These are phyloP conservation scores for Beris chalybata DNA, from an alignment of 2,888 invertebrate species.

Conservation along the genomic window DNA sequence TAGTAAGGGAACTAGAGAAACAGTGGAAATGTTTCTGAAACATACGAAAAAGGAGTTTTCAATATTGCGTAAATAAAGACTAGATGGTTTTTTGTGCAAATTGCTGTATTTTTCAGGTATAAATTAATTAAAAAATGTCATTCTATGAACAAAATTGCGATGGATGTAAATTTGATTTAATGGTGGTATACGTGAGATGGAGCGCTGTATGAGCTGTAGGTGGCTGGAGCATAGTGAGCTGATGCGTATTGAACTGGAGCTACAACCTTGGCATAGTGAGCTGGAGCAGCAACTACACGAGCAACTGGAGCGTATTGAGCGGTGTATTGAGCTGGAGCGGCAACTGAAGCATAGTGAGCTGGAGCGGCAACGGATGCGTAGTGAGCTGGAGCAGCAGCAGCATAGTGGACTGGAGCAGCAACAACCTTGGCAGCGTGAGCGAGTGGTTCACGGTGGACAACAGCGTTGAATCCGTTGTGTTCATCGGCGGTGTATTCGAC, in stretches of 20 bases:
- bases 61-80: too few relatives aligned
- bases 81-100: too few relatives aligned
- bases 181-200: slow-evolving; percentile 10
- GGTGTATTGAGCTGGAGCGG: slow-evolving; percentile 11
- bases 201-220: slow-evolving; percentile 1
- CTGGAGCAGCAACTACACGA: slow-evolving; percentile 13
- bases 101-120: too few relatives aligned
- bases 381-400: slow-evolving; percentile 17
- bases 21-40: too few relatives aligned
- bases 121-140: too few relatives aligned
- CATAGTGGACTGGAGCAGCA: slow-evolving; percentile 13
- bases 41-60: too few relatives aligned
- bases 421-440: slow-evolving; percentile 1
- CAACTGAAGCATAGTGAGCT: slow-evolving; percentile 6
- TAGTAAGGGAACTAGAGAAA: too few relatives aligned
- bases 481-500: slow-evolving; percentile 61
- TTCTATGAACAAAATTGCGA: too few relatives aligned
- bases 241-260: slow-evolving; percentile 10
- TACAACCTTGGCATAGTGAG: slow-evolving; percentile 10
- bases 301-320: slow-evolving; percentile 26
- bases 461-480: slow-evolving; percentile 61
- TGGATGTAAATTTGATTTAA: slow-evolving; percentile 1
- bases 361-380: slow-evolving; percentile 12
- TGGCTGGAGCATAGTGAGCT: slow-evolving; percentile 20
- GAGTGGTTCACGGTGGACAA: slow-evolving; percentile 55